Percentiles rank a stretch among this genome's conserved stretches.
Evolutionary conservation across 2,113 vertebrate species (phyloP).

Genomic region (Poecile atricapillus): DNA sequence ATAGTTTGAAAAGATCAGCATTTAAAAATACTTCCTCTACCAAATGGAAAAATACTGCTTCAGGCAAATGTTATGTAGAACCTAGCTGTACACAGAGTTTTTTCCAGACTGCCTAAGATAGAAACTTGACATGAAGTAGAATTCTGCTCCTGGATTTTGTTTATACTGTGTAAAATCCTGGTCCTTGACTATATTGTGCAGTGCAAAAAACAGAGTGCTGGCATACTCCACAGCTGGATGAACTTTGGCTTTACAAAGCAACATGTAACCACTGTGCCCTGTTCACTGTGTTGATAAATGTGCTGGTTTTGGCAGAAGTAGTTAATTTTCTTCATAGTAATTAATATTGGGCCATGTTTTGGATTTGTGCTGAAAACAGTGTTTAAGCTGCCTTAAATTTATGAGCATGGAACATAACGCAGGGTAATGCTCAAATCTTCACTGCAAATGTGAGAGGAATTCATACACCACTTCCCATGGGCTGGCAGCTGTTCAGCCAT

Average conservation of each 20-base stretch:
- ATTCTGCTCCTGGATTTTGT: background rate
- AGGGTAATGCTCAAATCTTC: background rate
- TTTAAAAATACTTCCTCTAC: constrained; percentile 4
- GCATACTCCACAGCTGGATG: background rate
- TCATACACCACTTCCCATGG: background rate
- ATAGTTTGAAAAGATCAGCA: background rate
- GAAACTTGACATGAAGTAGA: background rate
- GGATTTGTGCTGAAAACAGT: background rate
- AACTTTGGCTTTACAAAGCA: background rate
- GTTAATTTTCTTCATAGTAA: background rate
- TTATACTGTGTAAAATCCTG: background rate
- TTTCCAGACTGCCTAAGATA: constrained; percentile 4
- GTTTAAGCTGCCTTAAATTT: background rate
- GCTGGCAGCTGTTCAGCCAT: background rate
- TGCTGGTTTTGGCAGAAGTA: background rate
- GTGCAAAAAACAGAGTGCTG: background rate
- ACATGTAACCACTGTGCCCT: background rate
- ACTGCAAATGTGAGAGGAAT: background rate
- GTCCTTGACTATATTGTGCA: background rate
- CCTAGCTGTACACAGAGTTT: background rate
- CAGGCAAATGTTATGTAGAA: background rate
- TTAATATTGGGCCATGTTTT: background rate
- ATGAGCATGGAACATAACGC: too few relatives aligned
- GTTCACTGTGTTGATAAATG: background rate
- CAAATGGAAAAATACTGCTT: background rate